Evolutionary conservation across 2,888 invertebrate genomes (phyloP), one percentile per base, ranked within the genome.

Genomic region (Spicauda simplicius): DNA sequence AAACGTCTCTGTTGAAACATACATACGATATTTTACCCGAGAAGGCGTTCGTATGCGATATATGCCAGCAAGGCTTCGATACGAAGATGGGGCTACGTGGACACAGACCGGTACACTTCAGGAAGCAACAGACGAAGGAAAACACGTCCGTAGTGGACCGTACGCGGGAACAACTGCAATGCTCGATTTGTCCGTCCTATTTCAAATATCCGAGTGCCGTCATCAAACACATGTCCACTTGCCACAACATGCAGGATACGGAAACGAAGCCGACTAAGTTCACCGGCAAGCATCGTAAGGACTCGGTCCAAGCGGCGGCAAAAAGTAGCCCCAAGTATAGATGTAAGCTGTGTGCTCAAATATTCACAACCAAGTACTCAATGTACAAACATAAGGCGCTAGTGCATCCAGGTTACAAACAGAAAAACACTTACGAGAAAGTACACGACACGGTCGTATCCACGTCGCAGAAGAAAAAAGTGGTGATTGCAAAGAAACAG

Each of bases 1-100:
- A 72, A 7, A 65, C 57, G n/a, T 69, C 70, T 0, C 50, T 75
- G 0, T 52, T 75, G 0, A 70, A 68, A 19, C 75, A 75, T 12
- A 69, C 71, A 0, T 73, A 75, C 16, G 70, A 69, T 16, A 33
- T 73, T 10, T 8, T 75, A 0, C 73, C 74, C 0, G 63, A 62
- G 5, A 70, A 68, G 50, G 48, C 14, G 1, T 14, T 60, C 4
- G 37, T 25, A 18, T 65, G 53, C 16, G 41, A 33, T 2, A 12
- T 19, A 8, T 65, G 59, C 8, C 4, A 53, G 2, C 20, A 25
- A 25, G 14, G 16, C 6, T 65, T 65, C 19, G 20, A 16, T 11
- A 30, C 41, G 0, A 4, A 5, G 7, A 10, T 20, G 0, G 58
- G 33, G 5, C 5, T 65, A 14, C 4, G 8, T 0, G 66, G 45